These are phyloP conservation scores for Caenorhabditis japonica DNA, from an alignment of 2,888 invertebrate genomes.

Conservation along the genomic window DNA sequence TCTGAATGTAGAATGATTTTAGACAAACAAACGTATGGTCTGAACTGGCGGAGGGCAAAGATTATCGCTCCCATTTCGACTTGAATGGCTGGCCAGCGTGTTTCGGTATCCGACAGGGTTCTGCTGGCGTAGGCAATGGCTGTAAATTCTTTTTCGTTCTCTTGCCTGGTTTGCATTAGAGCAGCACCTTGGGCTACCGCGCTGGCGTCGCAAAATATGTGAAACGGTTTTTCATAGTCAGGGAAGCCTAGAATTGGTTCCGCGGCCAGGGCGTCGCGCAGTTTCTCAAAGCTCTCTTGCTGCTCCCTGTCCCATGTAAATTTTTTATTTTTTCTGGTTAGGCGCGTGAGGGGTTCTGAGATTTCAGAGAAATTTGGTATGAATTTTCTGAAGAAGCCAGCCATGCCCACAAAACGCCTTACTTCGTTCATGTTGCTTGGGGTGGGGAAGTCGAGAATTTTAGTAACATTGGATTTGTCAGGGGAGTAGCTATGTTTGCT, in stretches of 20 bases:
- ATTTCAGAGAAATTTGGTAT: slow-evolving; percentile 17
- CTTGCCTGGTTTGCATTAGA: slow-evolving; percentile 49
- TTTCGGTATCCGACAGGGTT: slow-evolving; percentile 57
- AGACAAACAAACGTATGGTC: slow-evolving; percentile 20
- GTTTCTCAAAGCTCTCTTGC: slow-evolving; percentile 12
- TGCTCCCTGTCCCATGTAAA: slow-evolving; percentile 23
- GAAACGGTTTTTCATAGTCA: slow-evolving; percentile 44
- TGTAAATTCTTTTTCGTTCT: slow-evolving; percentile 21
- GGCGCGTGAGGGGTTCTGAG: slow-evolving; percentile 15
- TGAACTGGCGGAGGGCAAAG: slow-evolving; percentile 48
- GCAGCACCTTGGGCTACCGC: slow-evolving; percentile 66
- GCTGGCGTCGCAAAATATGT: slow-evolving; percentile 66
- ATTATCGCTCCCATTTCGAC: slow-evolving; percentile 64
- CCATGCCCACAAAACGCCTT: slow-evolving; percentile 58
- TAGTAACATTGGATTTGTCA: slow-evolving; percentile 28
- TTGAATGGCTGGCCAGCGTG: slow-evolving; percentile 61
- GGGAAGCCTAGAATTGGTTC: slow-evolving; percentile 35
- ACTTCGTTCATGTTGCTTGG: slow-evolving; percentile 54
- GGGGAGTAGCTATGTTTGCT: slow-evolving; percentile 23
- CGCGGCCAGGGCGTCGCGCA: not conserved
- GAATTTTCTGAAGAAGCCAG: slow-evolving; percentile 42
- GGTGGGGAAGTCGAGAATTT: slow-evolving; percentile 37
- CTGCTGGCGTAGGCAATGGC: slow-evolving; percentile 67
- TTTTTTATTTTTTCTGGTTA: slow-evolving; percentile 11
- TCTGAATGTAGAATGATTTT: slow-evolving; percentile 29